Conservation (phyloP, 2,888 invertebrate genomes). For the Apodemia mormo region DNA sequence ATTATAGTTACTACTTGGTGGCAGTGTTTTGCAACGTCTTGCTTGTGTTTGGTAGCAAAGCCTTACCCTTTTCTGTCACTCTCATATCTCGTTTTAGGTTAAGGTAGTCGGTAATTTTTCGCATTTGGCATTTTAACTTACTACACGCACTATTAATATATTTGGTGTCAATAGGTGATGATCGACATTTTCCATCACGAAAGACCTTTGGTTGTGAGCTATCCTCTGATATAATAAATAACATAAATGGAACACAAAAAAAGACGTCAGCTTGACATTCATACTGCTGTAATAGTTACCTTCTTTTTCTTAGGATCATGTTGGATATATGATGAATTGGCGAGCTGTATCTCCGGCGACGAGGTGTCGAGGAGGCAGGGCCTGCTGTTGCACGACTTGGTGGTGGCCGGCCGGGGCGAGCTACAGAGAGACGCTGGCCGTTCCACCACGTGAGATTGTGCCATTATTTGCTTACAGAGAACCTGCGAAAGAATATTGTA, state of each 20-base stretch:
- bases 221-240: too few relatives aligned
- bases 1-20: too few relatives aligned
- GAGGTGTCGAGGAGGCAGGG: constrained; percentile 88
- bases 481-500: constrained; percentile 60
- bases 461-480: constrained; percentile 95
- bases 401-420: constrained; percentile 87
- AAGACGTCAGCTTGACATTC: too few relatives aligned
- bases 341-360: constrained; percentile 88
- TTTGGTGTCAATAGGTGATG: too few relatives aligned
- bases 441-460: constrained; percentile 94
- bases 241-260: too few relatives aligned
- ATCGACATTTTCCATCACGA: background rate
- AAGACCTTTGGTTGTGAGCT: background rate
- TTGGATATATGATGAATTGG: constrained; percentile 91
- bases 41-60: too few relatives aligned
- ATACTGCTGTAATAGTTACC: constrained; percentile 47
- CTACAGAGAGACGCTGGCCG: constrained; percentile 89
- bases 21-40: too few relatives aligned
- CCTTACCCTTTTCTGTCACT: too few relatives aligned
- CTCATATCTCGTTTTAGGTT: too few relatives aligned
- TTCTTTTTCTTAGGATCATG: constrained; percentile 90
- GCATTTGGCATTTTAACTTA: too few relatives aligned
- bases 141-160: too few relatives aligned
- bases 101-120: too few relatives aligned
- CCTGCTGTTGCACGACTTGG: constrained; percentile 92